phyloP scores from a whole-genome alignment of 2,797 vertebrate species.

The Cirrhinus molitorella region DNA sequence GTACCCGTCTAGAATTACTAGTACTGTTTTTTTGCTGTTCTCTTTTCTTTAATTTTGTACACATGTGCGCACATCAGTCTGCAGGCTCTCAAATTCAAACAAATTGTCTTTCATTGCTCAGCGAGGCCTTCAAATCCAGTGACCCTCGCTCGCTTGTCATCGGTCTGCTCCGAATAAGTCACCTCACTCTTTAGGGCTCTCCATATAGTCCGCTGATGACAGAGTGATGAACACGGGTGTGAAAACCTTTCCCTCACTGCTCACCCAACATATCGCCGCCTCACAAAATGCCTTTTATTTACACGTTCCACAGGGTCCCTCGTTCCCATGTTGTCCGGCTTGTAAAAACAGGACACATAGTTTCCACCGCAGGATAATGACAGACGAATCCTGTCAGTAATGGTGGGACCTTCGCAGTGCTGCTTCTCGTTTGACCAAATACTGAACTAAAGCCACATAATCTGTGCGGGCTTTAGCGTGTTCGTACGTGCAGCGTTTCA shows the following conservation, averaged over 20 bases:
- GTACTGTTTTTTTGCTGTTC: neutral
- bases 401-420: constrained; percentile 28
- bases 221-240: constrained; percentile 55
- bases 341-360: constrained; percentile 70
- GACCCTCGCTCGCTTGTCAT: constrained; percentile 33
- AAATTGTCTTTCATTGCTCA: neutral
- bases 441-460: constrained; percentile 54
- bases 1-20: neutral
- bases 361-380: constrained; percentile 67
- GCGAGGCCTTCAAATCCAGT: neutral
- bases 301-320: constrained; percentile 26
- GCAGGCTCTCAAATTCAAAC: neutral
- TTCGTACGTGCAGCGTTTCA: constrained; percentile 42
- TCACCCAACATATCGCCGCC: neutral
- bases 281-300: constrained; percentile 38
- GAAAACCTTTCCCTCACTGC: constrained; percentile 51
- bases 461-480: constrained; percentile 19
- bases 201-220: constrained; percentile 26
- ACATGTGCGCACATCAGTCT: neutral
- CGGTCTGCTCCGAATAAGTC: constrained; percentile 14
- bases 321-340: constrained; percentile 53
- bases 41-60: neutral
- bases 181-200: constrained; percentile 1
- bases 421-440: constrained; percentile 50
- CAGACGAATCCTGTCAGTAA: constrained; percentile 63